Evolutionary conservation across 2,888 invertebrate genomes (phyloP).

Genomic region (Halictus quadricinctus): DNA sequence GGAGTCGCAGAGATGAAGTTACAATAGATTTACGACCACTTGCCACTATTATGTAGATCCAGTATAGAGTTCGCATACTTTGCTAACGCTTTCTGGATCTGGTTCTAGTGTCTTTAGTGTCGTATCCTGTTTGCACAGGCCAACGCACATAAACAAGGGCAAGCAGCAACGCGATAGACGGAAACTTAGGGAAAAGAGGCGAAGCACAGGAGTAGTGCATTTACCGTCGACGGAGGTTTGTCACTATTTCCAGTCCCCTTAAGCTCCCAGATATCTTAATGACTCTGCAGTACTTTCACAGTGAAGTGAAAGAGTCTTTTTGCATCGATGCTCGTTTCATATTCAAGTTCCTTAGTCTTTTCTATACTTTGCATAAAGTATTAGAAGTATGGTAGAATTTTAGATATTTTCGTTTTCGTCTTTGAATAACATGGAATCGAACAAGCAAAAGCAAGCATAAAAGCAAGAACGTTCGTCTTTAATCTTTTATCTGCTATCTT

Average conservation of each 20-base stretch:
- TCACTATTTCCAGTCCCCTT: slow-evolving; percentile 60
- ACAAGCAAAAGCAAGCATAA: neutral
- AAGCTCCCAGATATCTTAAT: slow-evolving; percentile 40
- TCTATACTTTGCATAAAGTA: slow-evolving; percentile 47
- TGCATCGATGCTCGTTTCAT: slow-evolving; percentile 22
- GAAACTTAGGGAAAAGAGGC: slow-evolving; percentile 85
- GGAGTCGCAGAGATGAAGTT: neutral
- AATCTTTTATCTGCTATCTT: neutral
- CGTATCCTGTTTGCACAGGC: slow-evolving; percentile 78
- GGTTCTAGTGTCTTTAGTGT: slow-evolving; percentile 74
- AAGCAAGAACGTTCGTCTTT: neutral
- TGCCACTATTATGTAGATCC: slow-evolving; percentile 48
- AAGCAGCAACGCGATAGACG: slow-evolving; percentile 85
- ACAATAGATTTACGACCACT: slow-evolving; percentile 26
- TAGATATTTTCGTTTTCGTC: neutral
- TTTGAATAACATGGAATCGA: neutral
- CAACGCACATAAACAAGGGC: slow-evolving; percentile 84
- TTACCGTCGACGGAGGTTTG: slow-evolving; percentile 85
- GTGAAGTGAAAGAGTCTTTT: slow-evolving; percentile 17
- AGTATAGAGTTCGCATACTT: slow-evolving; percentile 49
- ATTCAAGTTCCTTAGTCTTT: slow-evolving; percentile 15
- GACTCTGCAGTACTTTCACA: slow-evolving; percentile 37
- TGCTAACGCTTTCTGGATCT: slow-evolving; percentile 69
- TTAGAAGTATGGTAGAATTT: too few species aligned
- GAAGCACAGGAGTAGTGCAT: slow-evolving; percentile 85